Base-by-base conservation (phyloP, 2,797 vertebrate genomes). In the Simalia tracyae region DNA sequence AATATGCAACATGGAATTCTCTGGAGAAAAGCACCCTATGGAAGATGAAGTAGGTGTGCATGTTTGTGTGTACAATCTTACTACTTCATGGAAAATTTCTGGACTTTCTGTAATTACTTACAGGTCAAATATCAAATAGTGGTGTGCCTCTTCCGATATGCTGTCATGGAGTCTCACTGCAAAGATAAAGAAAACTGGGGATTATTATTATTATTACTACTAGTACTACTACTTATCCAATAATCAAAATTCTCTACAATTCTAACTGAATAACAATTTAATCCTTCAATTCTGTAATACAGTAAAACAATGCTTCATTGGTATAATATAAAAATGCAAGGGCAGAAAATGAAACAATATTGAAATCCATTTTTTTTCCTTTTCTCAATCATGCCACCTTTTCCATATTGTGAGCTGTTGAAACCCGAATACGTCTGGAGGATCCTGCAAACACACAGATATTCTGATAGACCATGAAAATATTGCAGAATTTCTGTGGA, bases 51-150 rank as follows among this genome's bases (percentile, higher is more conserved):
- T 66, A 50, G 46, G 87, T 8, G 8, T 88, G 42, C 26, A 28
- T 87, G 36, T 63, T 24, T 87, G n/a, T 72, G 17, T 56, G 10
- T 89, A 7, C 19, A 5, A 56, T 76, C 50, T 1, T 0, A 0
- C 1, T 0, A 76, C 76, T 24, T 90, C 4, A 14, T 68, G 91
- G 28, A 87, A 8, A 11, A 61, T 64, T 42, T 66, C 54, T 46
- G 36, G 26, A 89, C 86, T 88, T 68, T 91, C 90, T 89, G 88
- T 36, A 84, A 46, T 90, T 94, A 98, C 98, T 98, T 97, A 98
- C 98, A 98, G 96, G 95, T 98, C 98, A 94, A 98, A 98, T 96
- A 98, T 97, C 96, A 98, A 97, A 94, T 98, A 98, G 93, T 98
- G 98, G 86, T 98, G 98, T 42, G 97, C 98, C 93, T 98, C 98